Evolutionary conservation across 2,888 invertebrate genomes (phyloP).

Genomic region (Allolobophora icterica): DNA sequence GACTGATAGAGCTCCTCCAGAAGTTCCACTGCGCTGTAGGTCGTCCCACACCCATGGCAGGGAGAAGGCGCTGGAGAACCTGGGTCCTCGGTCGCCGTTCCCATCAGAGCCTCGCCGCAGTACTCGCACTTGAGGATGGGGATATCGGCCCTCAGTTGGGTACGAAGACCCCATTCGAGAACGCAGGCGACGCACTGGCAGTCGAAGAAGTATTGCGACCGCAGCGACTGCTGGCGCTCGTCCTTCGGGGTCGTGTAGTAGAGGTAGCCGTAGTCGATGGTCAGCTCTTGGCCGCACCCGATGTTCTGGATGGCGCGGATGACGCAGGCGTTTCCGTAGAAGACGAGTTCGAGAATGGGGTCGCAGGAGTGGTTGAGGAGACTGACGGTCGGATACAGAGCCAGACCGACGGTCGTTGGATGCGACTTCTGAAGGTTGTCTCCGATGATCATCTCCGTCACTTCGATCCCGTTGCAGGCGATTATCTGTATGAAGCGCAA

Average conservation of each 20-base stretch:
- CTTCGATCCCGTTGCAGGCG: slow-evolving; percentile 53
- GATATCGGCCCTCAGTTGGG: slow-evolving; percentile 42
- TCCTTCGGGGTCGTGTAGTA: slow-evolving; percentile 65
- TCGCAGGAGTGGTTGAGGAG: slow-evolving; percentile 91
- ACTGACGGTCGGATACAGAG: slow-evolving; percentile 82
- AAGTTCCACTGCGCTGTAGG: slow-evolving; percentile 41
- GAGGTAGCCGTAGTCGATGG: slow-evolving; percentile 77
- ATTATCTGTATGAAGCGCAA: slow-evolving; percentile 48
- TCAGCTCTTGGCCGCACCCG: slow-evolving; percentile 74
- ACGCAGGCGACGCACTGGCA: slow-evolving; percentile 79
- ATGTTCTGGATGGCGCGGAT: slow-evolving; percentile 76
- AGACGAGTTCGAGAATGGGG: slow-evolving; percentile 72
- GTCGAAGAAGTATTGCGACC: slow-evolving; percentile 78
- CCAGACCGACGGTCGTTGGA: slow-evolving; percentile 71
- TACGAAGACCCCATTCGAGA: slow-evolving; percentile 56
- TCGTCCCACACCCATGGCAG: slow-evolving; percentile 41
- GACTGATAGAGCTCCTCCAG: slow-evolving; percentile 43
- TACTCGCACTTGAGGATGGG: slow-evolving; percentile 36
- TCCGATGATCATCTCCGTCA: slow-evolving; percentile 58
- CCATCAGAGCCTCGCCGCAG: slow-evolving; percentile 31
- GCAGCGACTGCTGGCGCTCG: slow-evolving; percentile 73
- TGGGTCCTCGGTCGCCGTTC: slow-evolving; percentile 17
- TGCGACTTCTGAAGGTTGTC: slow-evolving; percentile 64
- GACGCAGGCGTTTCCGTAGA: slow-evolving; percentile 74
- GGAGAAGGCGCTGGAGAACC: not conserved